These are phyloP conservation scores for Notospermus geniculatus DNA, from an alignment of 1,140 invertebrate species.

Conservation along the genomic window DNA sequence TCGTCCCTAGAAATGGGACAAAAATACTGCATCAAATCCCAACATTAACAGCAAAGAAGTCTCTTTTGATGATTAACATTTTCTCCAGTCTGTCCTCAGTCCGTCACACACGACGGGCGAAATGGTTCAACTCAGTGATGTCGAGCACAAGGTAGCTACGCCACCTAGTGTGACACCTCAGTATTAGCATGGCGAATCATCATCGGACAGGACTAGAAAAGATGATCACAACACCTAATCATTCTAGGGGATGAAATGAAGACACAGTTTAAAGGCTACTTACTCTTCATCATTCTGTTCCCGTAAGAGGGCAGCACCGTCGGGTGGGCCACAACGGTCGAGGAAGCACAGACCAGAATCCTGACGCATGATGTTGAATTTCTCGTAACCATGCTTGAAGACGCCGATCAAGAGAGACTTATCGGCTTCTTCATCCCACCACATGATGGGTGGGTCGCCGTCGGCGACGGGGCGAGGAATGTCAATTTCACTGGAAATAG, in stretches of 20 bases:
- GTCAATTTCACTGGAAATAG: slow-evolving; percentile 43
- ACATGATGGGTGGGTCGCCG: slow-evolving; percentile 69
- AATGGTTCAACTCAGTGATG: slow-evolving; percentile 31
- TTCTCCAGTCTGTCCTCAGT: too few species aligned
- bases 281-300: slow-evolving; percentile 54
- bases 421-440: slow-evolving; percentile 98
- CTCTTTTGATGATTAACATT: too few species aligned
- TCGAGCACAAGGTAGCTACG: slow-evolving; percentile 25
- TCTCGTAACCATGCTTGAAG: slow-evolving; percentile 98
- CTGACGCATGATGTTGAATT: slow-evolving; percentile 90
- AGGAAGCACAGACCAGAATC: slow-evolving; percentile 91
- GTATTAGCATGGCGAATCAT: slow-evolving; percentile 54
- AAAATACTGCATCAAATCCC: too few species aligned
- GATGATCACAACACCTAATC: neutral
- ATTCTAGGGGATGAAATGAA: neutral
- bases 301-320: slow-evolving; percentile 59
- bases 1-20: too few species aligned
- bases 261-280: too few species aligned
- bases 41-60: too few species aligned
- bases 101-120: too few species aligned
- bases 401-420: slow-evolving; percentile 95
- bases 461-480: slow-evolving; percentile 53
- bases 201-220: slow-evolving; percentile 20
- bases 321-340: slow-evolving; percentile 81
- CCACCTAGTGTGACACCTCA: slow-evolving; percentile 29